These are phyloP conservation scores for Drosophila picticornis DNA, from an alignment of 2,888 invertebrate genomes.

Conservation along the genomic window DNA sequence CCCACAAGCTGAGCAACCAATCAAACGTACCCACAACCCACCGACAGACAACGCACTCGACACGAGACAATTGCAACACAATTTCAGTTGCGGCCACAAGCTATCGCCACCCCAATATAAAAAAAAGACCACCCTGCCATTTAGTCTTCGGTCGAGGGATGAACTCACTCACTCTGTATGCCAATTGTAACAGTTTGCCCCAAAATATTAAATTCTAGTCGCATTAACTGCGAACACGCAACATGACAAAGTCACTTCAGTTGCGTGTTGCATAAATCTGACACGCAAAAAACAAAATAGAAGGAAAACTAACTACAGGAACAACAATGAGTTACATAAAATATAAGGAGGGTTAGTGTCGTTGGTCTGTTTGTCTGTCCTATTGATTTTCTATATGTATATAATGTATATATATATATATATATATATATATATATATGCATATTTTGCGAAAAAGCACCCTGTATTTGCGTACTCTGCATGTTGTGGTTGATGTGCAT, in stretches of 20 bases:
- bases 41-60: slow-evolving; percentile 5
- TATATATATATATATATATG: not conserved
- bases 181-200: slow-evolving; percentile 58
- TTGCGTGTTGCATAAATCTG: slow-evolving; percentile 70
- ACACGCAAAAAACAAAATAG: slow-evolving; percentile 47
- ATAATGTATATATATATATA: not conserved
- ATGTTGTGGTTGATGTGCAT: not conserved
- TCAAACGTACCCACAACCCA: not conserved
- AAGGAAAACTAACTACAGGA: not conserved
- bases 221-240: slow-evolving; percentile 74
- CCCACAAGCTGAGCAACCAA: slow-evolving; percentile 16
- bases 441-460: slow-evolving; percentile 17
- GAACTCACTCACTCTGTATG: slow-evolving; percentile 10
- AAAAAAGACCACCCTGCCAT: slow-evolving; percentile 4
- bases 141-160: slow-evolving; percentile 29
- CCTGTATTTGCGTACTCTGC: slow-evolving; percentile 16
- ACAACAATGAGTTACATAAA: slow-evolving; percentile 5
- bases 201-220: slow-evolving; percentile 75
- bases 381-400: slow-evolving; percentile 30
- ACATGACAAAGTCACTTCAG: slow-evolving; percentile 66
- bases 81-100: slow-evolving; percentile 52
- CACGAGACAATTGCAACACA: slow-evolving; percentile 69
- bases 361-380: slow-evolving; percentile 10
- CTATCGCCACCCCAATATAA: slow-evolving; percentile 8
- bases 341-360: slow-evolving; percentile 17